Evolutionary conservation across 2,888 invertebrate genomes (phyloP), one percentile per base, ranked within the genome.

Genomic region (Thereva nobilitata): DNA sequence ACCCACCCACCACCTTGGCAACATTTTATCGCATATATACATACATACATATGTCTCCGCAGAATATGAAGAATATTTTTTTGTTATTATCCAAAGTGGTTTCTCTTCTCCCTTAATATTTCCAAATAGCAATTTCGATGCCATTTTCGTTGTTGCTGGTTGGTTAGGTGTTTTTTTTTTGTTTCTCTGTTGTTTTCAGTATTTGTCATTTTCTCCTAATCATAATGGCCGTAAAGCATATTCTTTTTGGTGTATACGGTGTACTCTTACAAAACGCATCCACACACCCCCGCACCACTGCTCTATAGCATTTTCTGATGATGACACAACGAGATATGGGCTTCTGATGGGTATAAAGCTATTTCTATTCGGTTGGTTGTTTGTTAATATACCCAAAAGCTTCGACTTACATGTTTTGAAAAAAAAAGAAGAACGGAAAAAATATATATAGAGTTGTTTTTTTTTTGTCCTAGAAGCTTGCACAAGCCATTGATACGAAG

Each of bases 81-180:
- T 67, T 70, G 70, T 66, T 67, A 70, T 70, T 70, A 70, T 66
- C 70, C 66, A 70, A 70, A 70, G 70, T 70, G 70, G 70, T 70
- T 70, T 70, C 61, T 54, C 54, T 42, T 53, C 63, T 50, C 64
- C 53, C 49, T 65, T 65, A 49, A 41, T 65, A 65, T 56, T 65
- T 65, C 65, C 65, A 65, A 65, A 65, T 65, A 56, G 65, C 56
- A 65, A 65, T 65, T 65, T 65, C 65, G 56, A 65, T 65, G 65
- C 49, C 55, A 56, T 65, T 65, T 65, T 65, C 56, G 65, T 65
- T 56, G 44, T 65, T 56, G 38, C 49, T 65, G 49, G 55, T 54
- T 64, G 52, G 52, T 47, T 54, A 53, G 53, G 64, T 53, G 53
- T 53, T 53, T 53, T 53, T 53, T 53, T 64, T 52, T 34, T 41